Base-by-base conservation (phyloP, 2,888 invertebrate species). In the Pseudanteris insignis region DNA sequence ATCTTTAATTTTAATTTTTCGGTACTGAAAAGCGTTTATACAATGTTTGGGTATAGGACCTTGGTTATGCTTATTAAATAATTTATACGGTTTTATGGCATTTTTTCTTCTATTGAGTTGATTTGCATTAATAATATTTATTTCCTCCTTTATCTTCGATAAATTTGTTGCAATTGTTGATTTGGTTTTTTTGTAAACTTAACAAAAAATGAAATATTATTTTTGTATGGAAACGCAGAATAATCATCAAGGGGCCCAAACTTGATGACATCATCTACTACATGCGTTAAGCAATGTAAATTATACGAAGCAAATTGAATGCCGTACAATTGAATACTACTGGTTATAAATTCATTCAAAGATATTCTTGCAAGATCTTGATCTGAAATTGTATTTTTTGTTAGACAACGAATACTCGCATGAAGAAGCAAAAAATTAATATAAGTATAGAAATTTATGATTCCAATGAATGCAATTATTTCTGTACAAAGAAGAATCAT, bases 161-260 rank as follows among this genome's bases (percentile, higher is more conserved):
- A 34, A 9, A 46, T 46, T 15, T 46, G 46, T 12, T 46, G 28
- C 9, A 46, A n/a, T 10, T 34, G 28, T 15, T 46, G 12, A 14
- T 44, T 25, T 8, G 14, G 24, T 36, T 46, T 46, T 7, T 13
- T 33, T 2, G n/a, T 21, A 14, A n/a, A 30, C 15, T 41, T 21
- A 1, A 1, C 1, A 7, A 33, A 44, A 33, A 44, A 44, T 5
- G 15, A 14, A 1, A 47, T 47, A 10, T 47, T 47, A 14, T 47
- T 50, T n/a, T 41, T 34, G 18, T 41, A 41, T 3, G 41, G 40
- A 21, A 51, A 51, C 1, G 50, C 50, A 4, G 50, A 51, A 11
- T 33, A 51, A 18, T 34, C 33, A 18, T 50, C 48, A n/a, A 51
- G 34, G 4, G 30, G 9, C 3, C 50, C 50, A 29, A 51, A 51